Conservation (phyloP, 1,140 invertebrate genomes). For the Drosophila chauvacae region DNA sequence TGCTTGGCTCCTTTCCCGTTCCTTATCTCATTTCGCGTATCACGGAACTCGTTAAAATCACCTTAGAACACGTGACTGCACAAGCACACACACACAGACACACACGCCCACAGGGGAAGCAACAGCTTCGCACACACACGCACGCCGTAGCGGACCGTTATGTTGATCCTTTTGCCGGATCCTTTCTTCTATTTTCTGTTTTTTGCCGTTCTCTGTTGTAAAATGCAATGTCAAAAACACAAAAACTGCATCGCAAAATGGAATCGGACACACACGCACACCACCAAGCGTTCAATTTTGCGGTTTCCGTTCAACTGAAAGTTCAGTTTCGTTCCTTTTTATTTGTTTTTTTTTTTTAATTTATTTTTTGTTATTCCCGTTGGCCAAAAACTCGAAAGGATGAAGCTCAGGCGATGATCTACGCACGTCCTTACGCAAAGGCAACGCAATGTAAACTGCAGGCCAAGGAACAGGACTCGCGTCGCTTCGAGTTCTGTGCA, state of each 20-base stretch:
- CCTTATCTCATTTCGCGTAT: slow-evolving; percentile 80
- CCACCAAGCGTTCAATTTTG: slow-evolving; percentile 32
- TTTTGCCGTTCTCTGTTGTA: slow-evolving; percentile 21
- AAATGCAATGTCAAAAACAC: slow-evolving; percentile 59
- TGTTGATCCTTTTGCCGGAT: slow-evolving; percentile 53
- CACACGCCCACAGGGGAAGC: slow-evolving; percentile 34
- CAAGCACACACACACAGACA: slow-evolving; percentile 23
- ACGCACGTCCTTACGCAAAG: slow-evolving; percentile 71
- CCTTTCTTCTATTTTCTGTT: slow-evolving; percentile 24
- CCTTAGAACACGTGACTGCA: slow-evolving; percentile 80
- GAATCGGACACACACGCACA: slow-evolving; percentile 28
- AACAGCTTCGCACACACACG: slow-evolving; percentile 45
- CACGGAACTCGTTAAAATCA: slow-evolving; percentile 82
- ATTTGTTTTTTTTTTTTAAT: neutral
- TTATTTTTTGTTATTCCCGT: slow-evolving; percentile 27
- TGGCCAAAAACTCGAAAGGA: slow-evolving; percentile 12
- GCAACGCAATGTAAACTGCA: slow-evolving; percentile 77
- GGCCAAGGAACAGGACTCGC: slow-evolving; percentile 21
- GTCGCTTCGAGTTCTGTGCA: slow-evolving; percentile 45
- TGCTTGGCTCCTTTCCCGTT: slow-evolving; percentile 32
- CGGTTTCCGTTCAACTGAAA: slow-evolving; percentile 35
- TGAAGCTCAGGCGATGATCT: slow-evolving; percentile 10
- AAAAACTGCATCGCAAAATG: slow-evolving; percentile 52
- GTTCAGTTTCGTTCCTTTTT: slow-evolving; percentile 28
- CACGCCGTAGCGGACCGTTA: slow-evolving; percentile 15